Conservation (phyloP, 2,797 vertebrate species). For the Halcyon chelicuti region DNA sequence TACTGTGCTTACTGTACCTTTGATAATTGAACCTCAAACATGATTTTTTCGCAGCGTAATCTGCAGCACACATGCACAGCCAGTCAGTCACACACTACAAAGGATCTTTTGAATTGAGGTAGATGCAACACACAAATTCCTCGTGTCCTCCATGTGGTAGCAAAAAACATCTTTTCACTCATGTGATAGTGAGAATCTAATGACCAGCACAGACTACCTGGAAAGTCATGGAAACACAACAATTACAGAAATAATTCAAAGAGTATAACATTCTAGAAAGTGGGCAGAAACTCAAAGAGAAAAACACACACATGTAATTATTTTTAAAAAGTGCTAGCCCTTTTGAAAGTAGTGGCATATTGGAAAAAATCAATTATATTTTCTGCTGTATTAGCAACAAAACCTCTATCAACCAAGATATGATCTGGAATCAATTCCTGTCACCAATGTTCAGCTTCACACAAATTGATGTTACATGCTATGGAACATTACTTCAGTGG, state of each 20-base stretch:
- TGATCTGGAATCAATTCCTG: neutral
- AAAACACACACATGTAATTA: neutral
- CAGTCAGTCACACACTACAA: neutral
- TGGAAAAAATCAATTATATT: neutral
- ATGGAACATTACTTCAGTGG: neutral
- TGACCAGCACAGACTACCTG: neutral
- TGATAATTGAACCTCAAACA: neutral
- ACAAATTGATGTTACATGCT: neutral
- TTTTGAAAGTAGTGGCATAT: neutral
- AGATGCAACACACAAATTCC: neutral
- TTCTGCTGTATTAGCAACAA: neutral
- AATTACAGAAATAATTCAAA: neutral
- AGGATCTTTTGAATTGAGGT: neutral
- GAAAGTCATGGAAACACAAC: neutral
- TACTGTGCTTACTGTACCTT: neutral
- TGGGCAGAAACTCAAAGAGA: neutral
- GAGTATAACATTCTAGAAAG: neutral
- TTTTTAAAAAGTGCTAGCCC: neutral
- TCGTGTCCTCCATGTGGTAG: neutral
- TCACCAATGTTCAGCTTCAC: neutral
- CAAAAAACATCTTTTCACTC: neutral
- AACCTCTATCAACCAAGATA: neutral
- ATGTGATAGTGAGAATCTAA: neutral
- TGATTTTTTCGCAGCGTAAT: neutral
- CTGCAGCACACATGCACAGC: neutral